Conservation (phyloP, 2,113 vertebrate species). For the Protomyctophum bolini region DNA sequence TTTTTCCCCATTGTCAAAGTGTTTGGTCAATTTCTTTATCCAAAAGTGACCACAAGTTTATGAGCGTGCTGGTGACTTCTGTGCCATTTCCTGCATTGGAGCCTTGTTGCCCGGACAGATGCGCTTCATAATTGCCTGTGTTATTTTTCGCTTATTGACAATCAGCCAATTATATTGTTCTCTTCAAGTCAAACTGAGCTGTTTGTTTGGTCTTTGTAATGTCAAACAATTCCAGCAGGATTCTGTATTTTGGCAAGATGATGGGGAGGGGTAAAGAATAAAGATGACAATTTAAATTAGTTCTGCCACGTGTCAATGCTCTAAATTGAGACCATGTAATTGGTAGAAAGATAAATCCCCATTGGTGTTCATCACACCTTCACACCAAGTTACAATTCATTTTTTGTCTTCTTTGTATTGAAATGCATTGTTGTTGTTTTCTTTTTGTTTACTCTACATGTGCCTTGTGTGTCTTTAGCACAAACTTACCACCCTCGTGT, state of each 20-base stretch:
- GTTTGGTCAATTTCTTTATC: constrained; percentile 58
- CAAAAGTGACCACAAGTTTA: constrained; percentile 46
- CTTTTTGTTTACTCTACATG: constrained; percentile 34
- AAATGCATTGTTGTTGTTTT: constrained; percentile 11
- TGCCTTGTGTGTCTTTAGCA: constrained; percentile 50
- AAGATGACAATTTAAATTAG: constrained; percentile 9
- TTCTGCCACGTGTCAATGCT: neutral
- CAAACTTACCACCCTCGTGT: constrained; percentile 34
- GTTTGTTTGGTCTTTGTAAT: constrained; percentile 22
- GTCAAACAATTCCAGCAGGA: constrained; percentile 45
- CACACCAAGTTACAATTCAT: constrained; percentile 28
- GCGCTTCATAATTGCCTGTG: constrained; percentile 27
- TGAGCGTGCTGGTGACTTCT: constrained; percentile 23
- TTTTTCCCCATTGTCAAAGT: constrained; percentile 21
- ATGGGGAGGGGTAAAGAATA: neutral
- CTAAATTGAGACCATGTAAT: constrained; percentile 4
- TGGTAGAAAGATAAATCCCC: constrained; percentile 22
- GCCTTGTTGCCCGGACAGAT: constrained; percentile 15
- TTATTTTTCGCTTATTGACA: constrained; percentile 61
- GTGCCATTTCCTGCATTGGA: constrained; percentile 31
- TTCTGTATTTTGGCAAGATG: constrained; percentile 33
- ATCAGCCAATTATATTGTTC: constrained; percentile 59
- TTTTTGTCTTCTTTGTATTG: constrained; percentile 47
- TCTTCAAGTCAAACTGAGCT: constrained; percentile 19
- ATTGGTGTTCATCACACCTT: constrained; percentile 7